Base-by-base conservation (phyloP, 2,113 vertebrate species). In the Rutilus rutilus region DNA sequence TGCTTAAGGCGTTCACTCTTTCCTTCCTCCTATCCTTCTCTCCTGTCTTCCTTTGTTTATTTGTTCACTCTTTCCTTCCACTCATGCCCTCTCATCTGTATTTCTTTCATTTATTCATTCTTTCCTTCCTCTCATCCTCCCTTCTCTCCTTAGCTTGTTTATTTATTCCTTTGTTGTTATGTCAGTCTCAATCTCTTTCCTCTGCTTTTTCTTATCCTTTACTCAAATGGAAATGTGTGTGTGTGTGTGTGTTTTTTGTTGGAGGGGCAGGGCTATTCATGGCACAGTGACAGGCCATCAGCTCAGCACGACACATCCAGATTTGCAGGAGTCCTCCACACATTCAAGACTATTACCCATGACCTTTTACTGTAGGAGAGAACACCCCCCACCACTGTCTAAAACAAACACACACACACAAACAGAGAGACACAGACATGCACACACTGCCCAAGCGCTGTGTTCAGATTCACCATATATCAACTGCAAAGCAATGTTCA, bases 281-380 rank as follows among this genome's bases (percentile, higher is more conserved):
- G 47, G 33, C 25, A 27, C 84, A 85, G 76, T 82, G 81, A 75
- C 80, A 85, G 69, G 30, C 60, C 67, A 86, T 81, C 52, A 83
- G 42, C 81, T 45, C 85, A 60, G 82, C 73, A 64, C 6, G 76
- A 73, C 67, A 73, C 81, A 83, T 86, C 81, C 47, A 52, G 81
- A 83, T 73, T 73, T 83, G 42, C 74, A 57, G 80, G 75, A 86
- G 81, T 84, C 82, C 78, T 81, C 74, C 71, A 85, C 69, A 86
- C 80, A 82, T 86, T 50, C 65, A 88, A 77, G 83, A 85, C 85
- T 85, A 71, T 86, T 77, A 82, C 59, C 76, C 83, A 80, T 81
- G 84, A 86, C 89, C 85, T 91, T 89, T 86, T 75, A 69, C 82
- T 74, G 65, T 42, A 57, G 57, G 54, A 83, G 64, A 78, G 42